phyloP scores from a whole-genome alignment of 2,888 invertebrate genomes.

The Nymphalis urticae region DNA sequence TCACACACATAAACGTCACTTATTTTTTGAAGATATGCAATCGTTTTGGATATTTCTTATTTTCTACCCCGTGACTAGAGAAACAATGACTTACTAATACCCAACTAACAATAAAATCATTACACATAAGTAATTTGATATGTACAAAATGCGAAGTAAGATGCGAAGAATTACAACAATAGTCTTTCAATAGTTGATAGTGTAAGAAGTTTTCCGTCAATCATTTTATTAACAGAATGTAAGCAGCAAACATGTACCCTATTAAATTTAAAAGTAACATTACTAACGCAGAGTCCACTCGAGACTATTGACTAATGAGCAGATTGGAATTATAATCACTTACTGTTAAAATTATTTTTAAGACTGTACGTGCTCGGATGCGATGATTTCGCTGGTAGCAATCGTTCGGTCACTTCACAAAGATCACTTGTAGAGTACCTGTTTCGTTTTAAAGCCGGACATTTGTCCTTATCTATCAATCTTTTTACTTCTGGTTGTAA shows the following conservation, averaged over 20 bases:
- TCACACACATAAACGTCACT: neutral
- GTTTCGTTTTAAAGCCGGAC: constrained; percentile 70
- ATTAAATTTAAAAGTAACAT: constrained; percentile 23
- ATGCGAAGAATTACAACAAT: constrained; percentile 14
- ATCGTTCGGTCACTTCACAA: constrained; percentile 79
- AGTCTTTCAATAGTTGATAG: constrained; percentile 30
- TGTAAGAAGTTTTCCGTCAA: constrained; percentile 13
- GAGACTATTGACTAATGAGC: constrained; percentile 67
- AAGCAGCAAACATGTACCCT: constrained; percentile 15
- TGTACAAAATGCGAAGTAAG: constrained; percentile 50
- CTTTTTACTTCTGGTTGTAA: constrained; percentile 62
- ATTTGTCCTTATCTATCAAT: constrained; percentile 62
- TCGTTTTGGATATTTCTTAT: constrained; percentile 10
- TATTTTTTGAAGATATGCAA: constrained; percentile 14
- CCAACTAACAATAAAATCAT: constrained; percentile 43
- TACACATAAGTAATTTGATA: constrained; percentile 52
- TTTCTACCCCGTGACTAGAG: constrained; percentile 56
- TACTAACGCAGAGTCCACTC: constrained; percentile 38
- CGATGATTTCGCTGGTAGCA: constrained; percentile 79
- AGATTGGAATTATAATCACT: constrained; percentile 60
- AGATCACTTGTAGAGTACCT: constrained; percentile 87
- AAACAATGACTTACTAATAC: constrained; percentile 45
- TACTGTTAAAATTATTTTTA: constrained; percentile 80
- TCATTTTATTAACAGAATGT: constrained; percentile 3
- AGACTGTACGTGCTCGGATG: constrained; percentile 85